These are phyloP conservation scores for Sminthurides aquaticus DNA, from an alignment of 2,888 invertebrate species.

Conservation along the genomic window DNA sequence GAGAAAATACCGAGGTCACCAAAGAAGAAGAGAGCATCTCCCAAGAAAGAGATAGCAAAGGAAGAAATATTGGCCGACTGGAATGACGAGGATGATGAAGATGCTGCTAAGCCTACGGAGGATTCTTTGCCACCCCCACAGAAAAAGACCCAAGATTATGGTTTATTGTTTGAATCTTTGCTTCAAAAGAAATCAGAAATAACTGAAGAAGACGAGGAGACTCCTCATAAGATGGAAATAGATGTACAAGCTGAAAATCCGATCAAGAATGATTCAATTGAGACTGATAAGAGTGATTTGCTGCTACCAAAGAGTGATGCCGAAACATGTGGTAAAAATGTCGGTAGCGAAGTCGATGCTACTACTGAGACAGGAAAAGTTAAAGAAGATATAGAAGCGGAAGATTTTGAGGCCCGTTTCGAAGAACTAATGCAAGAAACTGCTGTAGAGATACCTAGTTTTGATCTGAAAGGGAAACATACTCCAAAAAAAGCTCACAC, in stretches of 20 bases:
- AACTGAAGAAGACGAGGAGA: not conserved
- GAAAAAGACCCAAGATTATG: too few species aligned
- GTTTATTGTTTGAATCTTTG: not conserved
- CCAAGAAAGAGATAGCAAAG: not conserved
- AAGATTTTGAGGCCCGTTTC: conserved; percentile 4
- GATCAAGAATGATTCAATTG: not conserved
- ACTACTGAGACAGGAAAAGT: not conserved
- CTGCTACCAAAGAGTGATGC: not conserved
- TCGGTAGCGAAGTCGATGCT: not conserved
- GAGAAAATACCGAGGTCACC: not conserved
- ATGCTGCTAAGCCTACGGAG: not conserved
- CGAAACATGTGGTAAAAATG: not conserved
- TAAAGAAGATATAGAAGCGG: not conserved
- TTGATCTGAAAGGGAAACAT: too few species aligned
- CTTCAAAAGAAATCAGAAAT: not conserved
- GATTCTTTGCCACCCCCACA: not conserved
- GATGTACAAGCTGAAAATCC: not conserved
- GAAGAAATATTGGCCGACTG: conserved; percentile 14
- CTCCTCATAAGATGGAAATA: not conserved
- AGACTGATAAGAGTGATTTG: not conserved
- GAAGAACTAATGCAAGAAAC: conserved; percentile 10
- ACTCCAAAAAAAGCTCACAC: too few species aligned
- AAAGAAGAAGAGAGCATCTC: not conserved
- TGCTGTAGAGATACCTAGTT: not conserved
- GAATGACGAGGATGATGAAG: conserved; percentile 13